Evolutionary conservation across 2,888 invertebrate genomes (phyloP).

Genomic region (Orchestes rusci): DNA sequence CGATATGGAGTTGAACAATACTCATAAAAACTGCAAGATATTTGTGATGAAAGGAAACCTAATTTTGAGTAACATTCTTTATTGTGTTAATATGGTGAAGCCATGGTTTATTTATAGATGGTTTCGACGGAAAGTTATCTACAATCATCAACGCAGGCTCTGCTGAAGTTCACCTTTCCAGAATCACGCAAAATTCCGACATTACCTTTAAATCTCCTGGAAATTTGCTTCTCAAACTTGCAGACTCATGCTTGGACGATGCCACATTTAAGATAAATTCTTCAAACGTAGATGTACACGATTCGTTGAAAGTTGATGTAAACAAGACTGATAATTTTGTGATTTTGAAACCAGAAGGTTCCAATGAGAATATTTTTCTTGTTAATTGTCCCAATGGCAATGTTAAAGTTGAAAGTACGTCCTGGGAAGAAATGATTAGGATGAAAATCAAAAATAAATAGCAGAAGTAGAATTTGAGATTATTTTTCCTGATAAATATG

Average conservation of each 20-base stretch:
- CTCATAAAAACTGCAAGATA: constrained; percentile 36
- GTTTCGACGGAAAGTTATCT: constrained; percentile 40
- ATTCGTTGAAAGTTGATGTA: constrained; percentile 25
- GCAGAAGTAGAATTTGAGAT: no score
- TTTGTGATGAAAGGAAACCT: constrained; percentile 33
- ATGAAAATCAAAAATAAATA: constrained; percentile 27
- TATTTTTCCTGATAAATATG: no score
- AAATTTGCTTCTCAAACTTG: constrained; percentile 33
- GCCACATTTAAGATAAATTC: constrained; percentile 30
- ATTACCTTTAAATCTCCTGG: constrained; percentile 35
- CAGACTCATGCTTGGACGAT: constrained; percentile 34
- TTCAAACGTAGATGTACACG: constrained; percentile 21
- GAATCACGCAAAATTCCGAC: constrained; percentile 35
- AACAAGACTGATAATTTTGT: constrained; percentile 16
- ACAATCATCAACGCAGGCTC: constrained; percentile 33
- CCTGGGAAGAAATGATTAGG: constrained; percentile 35
- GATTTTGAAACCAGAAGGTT: constrained; percentile 25
- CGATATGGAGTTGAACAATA: constrained; percentile 33
- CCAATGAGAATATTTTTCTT: constrained; percentile 19
- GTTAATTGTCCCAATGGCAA: constrained; percentile 30
- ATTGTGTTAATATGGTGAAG: not conserved
- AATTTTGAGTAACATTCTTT: constrained; percentile 30
- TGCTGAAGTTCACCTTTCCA: constrained; percentile 38
- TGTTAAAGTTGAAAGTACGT: constrained; percentile 30
- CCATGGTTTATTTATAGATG: constrained; percentile 32